Conservation (phyloP, 2,797 vertebrate genomes). For the Ctenopoma kingsleyae region DNA sequence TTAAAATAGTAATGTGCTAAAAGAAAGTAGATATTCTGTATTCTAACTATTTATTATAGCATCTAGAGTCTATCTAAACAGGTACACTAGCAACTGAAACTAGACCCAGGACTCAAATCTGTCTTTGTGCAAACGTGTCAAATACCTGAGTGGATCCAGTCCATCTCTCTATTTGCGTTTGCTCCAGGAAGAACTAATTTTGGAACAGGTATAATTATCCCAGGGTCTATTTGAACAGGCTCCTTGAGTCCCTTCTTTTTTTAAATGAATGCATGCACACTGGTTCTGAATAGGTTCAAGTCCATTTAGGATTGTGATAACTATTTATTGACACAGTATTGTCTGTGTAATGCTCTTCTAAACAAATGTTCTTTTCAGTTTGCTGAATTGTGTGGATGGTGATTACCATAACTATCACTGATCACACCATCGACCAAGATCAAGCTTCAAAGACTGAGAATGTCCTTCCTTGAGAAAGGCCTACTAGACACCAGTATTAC, state of each 20-base stretch:
- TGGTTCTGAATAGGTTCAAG: not conserved
- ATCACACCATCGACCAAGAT: not conserved
- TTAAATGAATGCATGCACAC: not conserved
- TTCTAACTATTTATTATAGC: not conserved
- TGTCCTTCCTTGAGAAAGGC: not conserved
- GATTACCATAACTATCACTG: not conserved
- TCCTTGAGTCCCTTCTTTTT: not conserved
- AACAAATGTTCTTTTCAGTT: no score
- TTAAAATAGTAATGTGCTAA: conserved; percentile 3
- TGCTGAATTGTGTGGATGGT: no score
- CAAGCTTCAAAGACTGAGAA: not conserved
- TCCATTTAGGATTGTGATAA: not conserved
- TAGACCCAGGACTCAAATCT: not conserved
- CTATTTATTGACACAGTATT: no score
- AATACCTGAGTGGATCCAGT: not conserved
- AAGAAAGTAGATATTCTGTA: not conserved
- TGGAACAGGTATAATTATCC: not conserved
- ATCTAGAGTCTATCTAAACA: not conserved
- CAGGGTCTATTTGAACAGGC: not conserved
- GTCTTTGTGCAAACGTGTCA: not conserved
- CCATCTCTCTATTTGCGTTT: not conserved
- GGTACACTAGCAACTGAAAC: not conserved
- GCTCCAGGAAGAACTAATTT: not conserved
- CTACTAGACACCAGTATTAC: not conserved
- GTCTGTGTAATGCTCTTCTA: no score